These are phyloP conservation scores for Neosalanx taihuensis DNA, from an alignment of 2,797 vertebrate genomes.

Conservation along the genomic window DNA sequence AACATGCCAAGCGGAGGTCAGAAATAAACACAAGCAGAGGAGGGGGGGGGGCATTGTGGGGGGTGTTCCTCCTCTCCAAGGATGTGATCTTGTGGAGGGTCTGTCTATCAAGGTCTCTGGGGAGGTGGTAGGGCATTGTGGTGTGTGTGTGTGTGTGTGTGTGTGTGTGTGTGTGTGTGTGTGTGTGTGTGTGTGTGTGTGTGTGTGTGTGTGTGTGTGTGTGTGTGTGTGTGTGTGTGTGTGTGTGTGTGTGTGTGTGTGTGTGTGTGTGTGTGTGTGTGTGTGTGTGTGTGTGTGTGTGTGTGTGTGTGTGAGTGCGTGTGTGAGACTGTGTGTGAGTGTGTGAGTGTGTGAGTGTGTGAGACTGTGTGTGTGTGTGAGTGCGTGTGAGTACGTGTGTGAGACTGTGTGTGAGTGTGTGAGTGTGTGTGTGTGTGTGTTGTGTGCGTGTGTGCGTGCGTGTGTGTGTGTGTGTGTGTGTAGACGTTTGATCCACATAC, in stretches of 20 bases:
- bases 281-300: background rate
- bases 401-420: too few relatives aligned
- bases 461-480: background rate
- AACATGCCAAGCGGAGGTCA: slow-evolving; percentile 30
- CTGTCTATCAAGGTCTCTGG: slow-evolving; percentile 29
- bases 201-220: too few relatives aligned
- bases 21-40: slow-evolving; percentile 32
- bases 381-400: background rate
- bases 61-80: slow-evolving; percentile 22
- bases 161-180: background rate
- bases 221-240: too few relatives aligned
- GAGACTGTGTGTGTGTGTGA: background rate
- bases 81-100: slow-evolving; percentile 5
- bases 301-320: too few relatives aligned
- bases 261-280: too few relatives aligned
- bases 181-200: background rate
- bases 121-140: slow-evolving; percentile 27
- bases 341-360: background rate
- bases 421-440: too few relatives aligned
- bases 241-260: too few relatives aligned
- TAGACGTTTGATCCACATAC: background rate
- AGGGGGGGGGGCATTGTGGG: background rate
- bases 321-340: background rate
- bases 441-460: too few relatives aligned
- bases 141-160: background rate